phyloP scores from a whole-genome alignment of 1,140 invertebrate species.

The Zaprionus africanus region DNA sequence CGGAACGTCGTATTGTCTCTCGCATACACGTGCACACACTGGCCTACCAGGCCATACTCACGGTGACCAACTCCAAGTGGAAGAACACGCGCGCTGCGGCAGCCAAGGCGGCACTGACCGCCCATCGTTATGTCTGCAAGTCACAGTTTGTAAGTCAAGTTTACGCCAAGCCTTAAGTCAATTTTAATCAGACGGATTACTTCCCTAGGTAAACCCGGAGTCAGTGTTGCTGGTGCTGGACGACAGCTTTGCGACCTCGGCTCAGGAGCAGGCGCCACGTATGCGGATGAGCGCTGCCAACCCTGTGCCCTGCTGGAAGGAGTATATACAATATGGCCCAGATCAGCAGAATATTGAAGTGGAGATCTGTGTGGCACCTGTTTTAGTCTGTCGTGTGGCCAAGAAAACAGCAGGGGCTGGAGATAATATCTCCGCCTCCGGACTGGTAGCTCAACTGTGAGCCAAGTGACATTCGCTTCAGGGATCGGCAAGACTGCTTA shows the following conservation, averaged over 20 bases:
- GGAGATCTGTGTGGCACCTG: constrained; percentile 93
- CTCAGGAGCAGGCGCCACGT: constrained; percentile 83
- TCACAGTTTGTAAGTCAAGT: constrained; percentile 86
- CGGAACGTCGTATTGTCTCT: constrained; percentile 86
- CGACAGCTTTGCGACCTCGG: constrained; percentile 92
- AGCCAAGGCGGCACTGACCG: constrained; percentile 93
- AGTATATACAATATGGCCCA: constrained; percentile 85
- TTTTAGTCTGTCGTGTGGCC: constrained; percentile 93
- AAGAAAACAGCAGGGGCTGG: constrained; percentile 94
- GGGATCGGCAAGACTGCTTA: constrained; percentile 67
- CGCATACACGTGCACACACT: constrained; percentile 94
- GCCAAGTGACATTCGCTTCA: constrained; percentile 5
- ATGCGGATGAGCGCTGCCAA: constrained; percentile 88
- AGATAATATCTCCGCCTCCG: constrained; percentile 95
- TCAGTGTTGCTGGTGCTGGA: constrained; percentile 92
- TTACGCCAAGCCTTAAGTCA: not conserved
- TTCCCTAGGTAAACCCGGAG: constrained; percentile 87
- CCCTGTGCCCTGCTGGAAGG: constrained; percentile 94
- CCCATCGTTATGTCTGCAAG: constrained; percentile 94
- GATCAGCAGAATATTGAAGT: constrained; percentile 84
- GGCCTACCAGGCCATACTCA: constrained; percentile 94
- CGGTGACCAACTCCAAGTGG: constrained; percentile 87
- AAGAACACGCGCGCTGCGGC: constrained; percentile 91
- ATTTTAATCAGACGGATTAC: not conserved
- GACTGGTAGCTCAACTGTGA: constrained; percentile 90